Evolutionary conservation across 2,113 vertebrate species (phyloP), one percentile per base, ranked within the genome.

Genomic region (Callospermophilus lateralis): DNA sequence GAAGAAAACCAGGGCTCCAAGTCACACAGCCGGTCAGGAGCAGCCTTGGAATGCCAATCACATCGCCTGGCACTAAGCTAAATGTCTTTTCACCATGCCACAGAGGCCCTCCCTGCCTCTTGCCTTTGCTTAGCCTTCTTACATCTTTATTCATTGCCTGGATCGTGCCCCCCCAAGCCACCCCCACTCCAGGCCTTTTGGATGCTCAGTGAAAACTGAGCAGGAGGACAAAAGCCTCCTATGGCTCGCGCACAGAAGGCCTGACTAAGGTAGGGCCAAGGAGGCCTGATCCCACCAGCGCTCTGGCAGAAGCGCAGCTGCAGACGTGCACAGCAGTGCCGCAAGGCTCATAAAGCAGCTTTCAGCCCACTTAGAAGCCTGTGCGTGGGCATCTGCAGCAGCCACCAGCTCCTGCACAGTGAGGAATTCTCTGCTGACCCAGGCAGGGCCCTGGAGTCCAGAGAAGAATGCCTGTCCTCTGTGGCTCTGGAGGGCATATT

Each of bases 281-380:
- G 10, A 11, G 0, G 87, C 61, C 94, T 22, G 67, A 70, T 39
- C 65, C 83, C 83, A 10, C 55, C 70, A 84, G 89, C 68, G 11
- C 85, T 91, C 70, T 76, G 30, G 0, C 70, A 48, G 83, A 74
- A 17, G 11, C 63, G 89, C 89, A 84, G 96, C 96, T 92, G 95
- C 95, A 74, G 65, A 77, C 83, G 63, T 34, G 93, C 81, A 74
- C 53, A 30, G 32, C 0, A 6, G 30, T 80, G 86, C 93, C 67
- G 74, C 58, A 53, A 48, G 86, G 74, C 93, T 92, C 86, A 63
- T 86, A 96, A 95, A 94, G 97, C 97, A 91, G 89, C 89, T 92
- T 93, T 96, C 94, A 96, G 97, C 6, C 34, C 45, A 19, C 96
- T 92, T n/a, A 26, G 94, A 73, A 13, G 24, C 70, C 93, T 70